Percentiles rank a stretch among this genome's conserved stretches.
These are phyloP conservation scores for Trichacis sp. DNA, from an alignment of 2,888 invertebrate species.

Conservation along the genomic window DNA sequence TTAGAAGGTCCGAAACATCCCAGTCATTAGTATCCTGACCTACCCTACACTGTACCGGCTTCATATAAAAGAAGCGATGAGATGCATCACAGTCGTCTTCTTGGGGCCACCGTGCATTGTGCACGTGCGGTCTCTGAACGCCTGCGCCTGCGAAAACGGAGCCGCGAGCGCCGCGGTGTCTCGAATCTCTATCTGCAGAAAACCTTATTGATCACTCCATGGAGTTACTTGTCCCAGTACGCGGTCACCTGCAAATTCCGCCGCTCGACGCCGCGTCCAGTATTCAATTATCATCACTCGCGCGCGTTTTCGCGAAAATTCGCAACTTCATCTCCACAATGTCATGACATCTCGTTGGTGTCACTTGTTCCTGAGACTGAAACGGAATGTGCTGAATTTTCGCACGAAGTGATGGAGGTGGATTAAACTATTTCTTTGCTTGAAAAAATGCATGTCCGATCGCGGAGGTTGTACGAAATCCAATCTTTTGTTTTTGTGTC, in stretches of 20 bases:
- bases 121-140: conserved; percentile 31
- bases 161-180: conserved; percentile 35
- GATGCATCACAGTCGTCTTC: too few relatives aligned
- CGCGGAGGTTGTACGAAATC: too few relatives aligned
- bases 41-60: too few relatives aligned
- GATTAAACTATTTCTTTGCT: too few relatives aligned
- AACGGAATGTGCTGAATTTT: too few relatives aligned
- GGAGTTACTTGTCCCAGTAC: conserved; percentile 18
- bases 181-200: conserved; percentile 32
- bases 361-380: background rate
- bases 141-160: conserved; percentile 33
- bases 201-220: conserved; percentile 36
- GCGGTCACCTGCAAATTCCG: conserved; percentile 15
- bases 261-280: background rate
- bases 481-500: too few relatives aligned
- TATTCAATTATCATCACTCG: conserved; percentile 12
- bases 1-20: too few relatives aligned
- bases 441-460: too few relatives aligned
- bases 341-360: background rate
- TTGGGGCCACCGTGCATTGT: background rate
- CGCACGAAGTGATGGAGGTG: too few relatives aligned
- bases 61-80: too few relatives aligned
- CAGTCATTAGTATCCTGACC: too few relatives aligned
- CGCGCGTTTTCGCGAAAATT: conserved; percentile 3
- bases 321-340: conserved; percentile 2